Conservation (phyloP, 1,140 invertebrate species). For the Zaprionus vittiger region DNA sequence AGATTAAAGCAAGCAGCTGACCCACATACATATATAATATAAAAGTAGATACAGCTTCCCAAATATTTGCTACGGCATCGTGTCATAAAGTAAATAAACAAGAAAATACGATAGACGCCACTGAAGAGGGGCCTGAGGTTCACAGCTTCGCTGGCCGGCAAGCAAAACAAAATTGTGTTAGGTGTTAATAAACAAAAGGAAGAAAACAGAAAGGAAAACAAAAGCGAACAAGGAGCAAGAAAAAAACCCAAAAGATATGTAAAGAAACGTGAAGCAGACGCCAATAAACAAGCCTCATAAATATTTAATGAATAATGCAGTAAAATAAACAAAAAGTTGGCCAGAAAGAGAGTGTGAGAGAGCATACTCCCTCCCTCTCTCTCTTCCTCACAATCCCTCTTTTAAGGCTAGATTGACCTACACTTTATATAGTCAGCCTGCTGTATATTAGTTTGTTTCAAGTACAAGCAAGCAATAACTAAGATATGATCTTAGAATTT, state of each 20-base stretch:
- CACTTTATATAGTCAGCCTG: neutral
- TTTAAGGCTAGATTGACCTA: neutral
- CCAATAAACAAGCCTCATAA: conserved; percentile 33
- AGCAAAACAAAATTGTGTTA: conserved; percentile 26
- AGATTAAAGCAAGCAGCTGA: conserved; percentile 30
- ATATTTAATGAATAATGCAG: conserved; percentile 43
- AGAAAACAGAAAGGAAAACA: conserved; percentile 13
- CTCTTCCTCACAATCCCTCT: neutral
- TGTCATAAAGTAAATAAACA: conserved; percentile 35
- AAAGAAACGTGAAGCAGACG: conserved; percentile 15
- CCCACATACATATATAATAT: conserved; percentile 21
- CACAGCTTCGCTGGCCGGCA: neutral
- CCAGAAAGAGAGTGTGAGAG: neutral
- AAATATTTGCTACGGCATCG: conserved; percentile 28
- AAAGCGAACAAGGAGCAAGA: conserved; percentile 10
- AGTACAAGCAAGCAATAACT: too few relatives aligned
- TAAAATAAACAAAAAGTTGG: conserved; percentile 36
- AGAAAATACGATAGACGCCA: conserved; percentile 2
- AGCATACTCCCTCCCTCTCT: too few relatives aligned
- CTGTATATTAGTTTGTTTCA: neutral
- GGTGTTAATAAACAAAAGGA: conserved; percentile 34
- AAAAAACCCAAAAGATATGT: conserved; percentile 23
- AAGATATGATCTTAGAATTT: too few relatives aligned
- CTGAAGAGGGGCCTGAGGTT: neutral
- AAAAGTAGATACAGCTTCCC: conserved; percentile 10